Evolutionary conservation across 1,140 invertebrate genomes (phyloP), one percentile per base, ranked within the genome.

Genomic region (Neotoxoptera formosana): DNA sequence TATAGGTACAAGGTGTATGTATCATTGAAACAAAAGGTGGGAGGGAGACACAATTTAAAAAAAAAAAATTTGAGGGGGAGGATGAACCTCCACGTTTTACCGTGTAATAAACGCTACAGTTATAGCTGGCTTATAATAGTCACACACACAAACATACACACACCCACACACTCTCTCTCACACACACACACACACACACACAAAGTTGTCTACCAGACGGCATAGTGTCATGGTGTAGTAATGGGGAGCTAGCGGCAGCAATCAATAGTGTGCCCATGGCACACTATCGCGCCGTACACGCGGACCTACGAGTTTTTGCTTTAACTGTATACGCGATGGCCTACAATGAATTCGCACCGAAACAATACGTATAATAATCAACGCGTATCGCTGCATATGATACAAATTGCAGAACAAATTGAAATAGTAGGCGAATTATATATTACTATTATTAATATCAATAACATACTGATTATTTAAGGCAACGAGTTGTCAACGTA

Each of bases 241-340:
- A 90, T 36, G 53, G 53, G 53, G 88, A 90, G 53, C 51, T 56
- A 36, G 88, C 30, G 53, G 36, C 88, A 90, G 51, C 88, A 90
- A 90, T 90, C 88, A 60, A 90, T 90, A 90, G 88, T 45, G 36
- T 60, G 88, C 87, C 86, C 48, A 23, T 53, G 48, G 48, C 87
- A 89, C 48, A 89, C 87, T 36, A 53, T 23, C 36, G 53, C 88
- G 11, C 34, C 25, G 21, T 36, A 23, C 88, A 90, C 88, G 51
- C 51, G 87, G 87, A 90, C 88, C n/a, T 53, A 2, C 88, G 51
- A 90, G 53, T 90, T 20, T 60, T 90, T 14, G 36, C 88, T 53
- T 90, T 21, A 23, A 90, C 87, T 30, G 47, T 51, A 23, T 45
- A 25, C 48, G 48, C 48, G 48, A 8, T 53, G 87, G 87, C 87